Conservation (phyloP, 2,888 invertebrate genomes). For the Agriopis marginaria region DNA sequence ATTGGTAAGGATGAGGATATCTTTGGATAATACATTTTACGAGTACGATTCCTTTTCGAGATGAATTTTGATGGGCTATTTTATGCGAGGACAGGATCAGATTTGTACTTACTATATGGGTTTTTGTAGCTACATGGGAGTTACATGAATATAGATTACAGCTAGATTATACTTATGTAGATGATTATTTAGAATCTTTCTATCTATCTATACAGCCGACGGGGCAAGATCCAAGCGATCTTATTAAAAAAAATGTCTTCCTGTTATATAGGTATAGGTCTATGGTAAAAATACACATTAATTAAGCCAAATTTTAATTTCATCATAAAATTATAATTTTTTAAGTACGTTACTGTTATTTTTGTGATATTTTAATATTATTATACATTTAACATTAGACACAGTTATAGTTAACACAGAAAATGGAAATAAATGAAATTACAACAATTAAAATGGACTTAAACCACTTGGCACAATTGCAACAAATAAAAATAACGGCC, state of each 20-base stretch:
- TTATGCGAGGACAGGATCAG: slow-evolving; percentile 44
- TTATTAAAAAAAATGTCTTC: too few relatives aligned
- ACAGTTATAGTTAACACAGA: slow-evolving; percentile 8
- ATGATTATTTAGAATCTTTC: too few relatives aligned
- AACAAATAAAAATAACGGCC: slow-evolving; percentile 55
- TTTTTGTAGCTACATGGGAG: slow-evolving; percentile 7
- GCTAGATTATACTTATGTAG: too few relatives aligned
- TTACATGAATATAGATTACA: neutral
- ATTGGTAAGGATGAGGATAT: slow-evolving; percentile 60
- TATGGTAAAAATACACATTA: too few relatives aligned
- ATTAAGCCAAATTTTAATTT: too few relatives aligned
- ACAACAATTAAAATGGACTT: slow-evolving; percentile 50
- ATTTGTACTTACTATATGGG: slow-evolving; percentile 29
- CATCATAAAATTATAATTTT: too few relatives aligned
- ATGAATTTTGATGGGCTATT: slow-evolving; percentile 47
- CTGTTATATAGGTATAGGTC: too few relatives aligned
- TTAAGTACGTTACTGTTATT: neutral
- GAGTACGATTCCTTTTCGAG: slow-evolving; percentile 43
- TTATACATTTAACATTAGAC: neutral
- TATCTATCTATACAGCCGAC: too few relatives aligned
- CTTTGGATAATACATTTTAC: slow-evolving; percentile 65
- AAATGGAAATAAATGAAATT: slow-evolving; percentile 19
- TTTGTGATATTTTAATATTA: neutral
- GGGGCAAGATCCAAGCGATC: too few relatives aligned
- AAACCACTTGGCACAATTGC: slow-evolving; percentile 65